Percentiles rank a stretch among this genome's conserved stretches.
These are phyloP conservation scores for Lepeophtheirus salmonis DNA, from an alignment of 1,140 invertebrate species.

Conservation along the genomic window DNA sequence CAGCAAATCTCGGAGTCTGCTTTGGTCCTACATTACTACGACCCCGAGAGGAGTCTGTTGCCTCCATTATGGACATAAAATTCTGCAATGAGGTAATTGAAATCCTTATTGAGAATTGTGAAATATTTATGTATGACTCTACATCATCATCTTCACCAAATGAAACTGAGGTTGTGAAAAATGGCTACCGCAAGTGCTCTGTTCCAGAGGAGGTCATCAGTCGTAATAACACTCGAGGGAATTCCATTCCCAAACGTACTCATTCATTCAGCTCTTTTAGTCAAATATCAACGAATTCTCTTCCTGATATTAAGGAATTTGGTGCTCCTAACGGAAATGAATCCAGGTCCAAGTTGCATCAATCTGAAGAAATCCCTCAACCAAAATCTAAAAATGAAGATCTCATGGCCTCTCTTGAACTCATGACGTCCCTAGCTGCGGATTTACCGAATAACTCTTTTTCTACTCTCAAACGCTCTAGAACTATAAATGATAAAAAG, in stretches of 20 bases:
- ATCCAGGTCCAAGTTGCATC: too few species aligned
- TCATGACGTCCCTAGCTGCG: not conserved
- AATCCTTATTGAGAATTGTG: slow-evolving; percentile 76
- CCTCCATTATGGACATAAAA: slow-evolving; percentile 90
- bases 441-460: not conserved
- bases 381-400: not conserved
- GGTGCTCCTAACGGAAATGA: too few species aligned
- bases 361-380: too few species aligned
- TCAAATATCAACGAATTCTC: too few species aligned
- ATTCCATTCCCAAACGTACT: too few species aligned
- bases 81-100: slow-evolving; percentile 94
- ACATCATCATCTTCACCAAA: too few species aligned
- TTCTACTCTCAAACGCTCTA: not conserved
- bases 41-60: slow-evolving; percentile 81
- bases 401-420: slow-evolving; percentile 3
- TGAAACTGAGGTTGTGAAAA: too few species aligned
- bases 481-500: not conserved
- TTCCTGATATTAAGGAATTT: too few species aligned
- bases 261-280: too few species aligned
- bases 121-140: slow-evolving; percentile 27
- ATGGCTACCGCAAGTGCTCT: too few species aligned
- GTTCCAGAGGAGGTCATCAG: too few species aligned
- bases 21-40: slow-evolving; percentile 83
- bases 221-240: too few species aligned
- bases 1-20: slow-evolving; percentile 86